phyloP scores from a whole-genome alignment of 2,113 vertebrate genomes.

The Passer montanus region DNA sequence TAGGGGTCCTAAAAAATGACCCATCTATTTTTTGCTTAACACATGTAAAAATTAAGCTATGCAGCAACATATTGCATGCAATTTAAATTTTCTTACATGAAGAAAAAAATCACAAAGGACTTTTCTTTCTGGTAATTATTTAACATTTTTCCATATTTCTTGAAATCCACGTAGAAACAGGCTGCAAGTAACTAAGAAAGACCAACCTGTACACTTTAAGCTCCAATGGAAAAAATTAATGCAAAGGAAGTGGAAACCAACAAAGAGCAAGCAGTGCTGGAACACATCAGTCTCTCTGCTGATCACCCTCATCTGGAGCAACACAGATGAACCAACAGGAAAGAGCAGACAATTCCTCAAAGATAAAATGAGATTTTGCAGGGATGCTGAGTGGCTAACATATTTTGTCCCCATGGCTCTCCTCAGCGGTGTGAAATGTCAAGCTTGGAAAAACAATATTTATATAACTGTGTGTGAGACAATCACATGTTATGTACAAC shows the following conservation, averaged over 20 bases:
- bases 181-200: background rate
- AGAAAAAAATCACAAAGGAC: background rate
- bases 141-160: background rate
- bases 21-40: background rate
- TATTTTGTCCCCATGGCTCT: background rate
- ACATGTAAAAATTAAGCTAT: background rate
- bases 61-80: background rate
- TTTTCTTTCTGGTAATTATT: background rate
- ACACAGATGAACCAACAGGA: background rate
- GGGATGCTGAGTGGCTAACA: background rate
- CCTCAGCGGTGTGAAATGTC: background rate
- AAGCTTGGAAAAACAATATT: background rate
- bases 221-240: background rate
- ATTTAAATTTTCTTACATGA: background rate
- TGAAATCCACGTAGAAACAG: background rate
- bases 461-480: background rate
- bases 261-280: background rate
- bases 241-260: background rate
- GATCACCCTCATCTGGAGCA: background rate
- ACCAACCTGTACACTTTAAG: background rate
- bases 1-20: background rate
- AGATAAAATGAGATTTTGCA: background rate
- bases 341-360: background rate
- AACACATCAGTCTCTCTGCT: background rate
- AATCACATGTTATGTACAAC: background rate